These are phyloP conservation scores for Sturmia bella DNA, from an alignment of 2,888 invertebrate species.

Conservation along the genomic window DNA sequence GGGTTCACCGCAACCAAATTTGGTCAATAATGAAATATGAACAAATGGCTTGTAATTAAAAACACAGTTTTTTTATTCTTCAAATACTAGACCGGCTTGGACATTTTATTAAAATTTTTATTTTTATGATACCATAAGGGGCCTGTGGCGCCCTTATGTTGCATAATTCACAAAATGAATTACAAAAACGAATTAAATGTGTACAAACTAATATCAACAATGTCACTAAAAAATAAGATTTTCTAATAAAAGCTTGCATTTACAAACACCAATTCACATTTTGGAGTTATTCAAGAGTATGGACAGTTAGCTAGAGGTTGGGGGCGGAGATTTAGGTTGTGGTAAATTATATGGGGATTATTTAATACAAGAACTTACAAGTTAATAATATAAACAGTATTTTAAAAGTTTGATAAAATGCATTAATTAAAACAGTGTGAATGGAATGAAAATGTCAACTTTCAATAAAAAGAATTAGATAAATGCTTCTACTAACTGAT, in stretches of 20 bases:
- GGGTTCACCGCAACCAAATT: too few species aligned
- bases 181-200: constrained; percentile 51
- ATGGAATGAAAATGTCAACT: constrained; percentile 65
- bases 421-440: constrained; percentile 29
- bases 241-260: constrained; percentile 38
- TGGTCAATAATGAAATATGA: background rate
- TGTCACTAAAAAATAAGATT: constrained; percentile 49
- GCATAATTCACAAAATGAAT: constrained; percentile 50
- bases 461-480: constrained; percentile 44
- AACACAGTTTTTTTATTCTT: constrained; percentile 34
- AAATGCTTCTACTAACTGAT: constrained; percentile 57
- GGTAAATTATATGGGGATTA: constrained; percentile 5
- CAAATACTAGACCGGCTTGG: constrained; percentile 53
- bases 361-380: constrained; percentile 29
- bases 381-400: constrained; percentile 16
- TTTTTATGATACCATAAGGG: constrained; percentile 35
- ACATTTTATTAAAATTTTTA: constrained; percentile 55
- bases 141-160: constrained; percentile 41
- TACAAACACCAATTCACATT: constrained; percentile 24
- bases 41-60: constrained; percentile 28
- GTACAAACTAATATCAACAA: constrained; percentile 67
- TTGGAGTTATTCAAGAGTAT: background rate
- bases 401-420: constrained; percentile 44
- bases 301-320: constrained; percentile 33
- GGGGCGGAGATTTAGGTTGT: constrained; percentile 5